A percentile compares a stretch with the other conserved stretches of the same genome.
Conservation (phyloP, 2,113 vertebrate species). For the Gila orcuttii region DNA sequence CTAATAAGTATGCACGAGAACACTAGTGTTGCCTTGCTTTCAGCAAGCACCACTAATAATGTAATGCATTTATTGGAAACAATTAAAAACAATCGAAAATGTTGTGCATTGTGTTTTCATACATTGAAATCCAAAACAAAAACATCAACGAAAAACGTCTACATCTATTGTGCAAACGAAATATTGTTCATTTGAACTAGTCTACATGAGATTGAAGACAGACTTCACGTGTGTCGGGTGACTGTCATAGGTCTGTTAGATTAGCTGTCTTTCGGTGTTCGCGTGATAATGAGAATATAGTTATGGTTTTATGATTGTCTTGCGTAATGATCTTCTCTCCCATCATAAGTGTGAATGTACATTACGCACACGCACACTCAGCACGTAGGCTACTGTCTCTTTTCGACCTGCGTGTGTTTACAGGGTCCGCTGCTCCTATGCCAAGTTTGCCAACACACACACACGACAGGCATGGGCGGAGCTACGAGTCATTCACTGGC, state of each 20-base stretch:
- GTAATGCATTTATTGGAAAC: too few species aligned
- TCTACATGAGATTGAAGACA: not conserved
- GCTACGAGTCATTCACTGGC: slow-evolving; percentile 52
- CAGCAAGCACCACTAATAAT: too few species aligned
- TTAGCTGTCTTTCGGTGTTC: not conserved
- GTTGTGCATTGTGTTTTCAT: not conserved
- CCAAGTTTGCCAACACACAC: slow-evolving; percentile 44
- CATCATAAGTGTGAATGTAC: not conserved
- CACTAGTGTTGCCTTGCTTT: too few species aligned
- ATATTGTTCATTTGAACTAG: not conserved
- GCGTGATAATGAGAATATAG: slow-evolving; percentile 6
- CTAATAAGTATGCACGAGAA: too few species aligned
- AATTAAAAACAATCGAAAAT: too few species aligned
- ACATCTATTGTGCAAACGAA: not conserved
- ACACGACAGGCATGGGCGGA: slow-evolving; percentile 73
- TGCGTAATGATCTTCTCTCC: not conserved
- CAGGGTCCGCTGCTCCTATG: slow-evolving; percentile 53
- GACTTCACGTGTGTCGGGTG: not conserved
- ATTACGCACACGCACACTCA: not conserved
- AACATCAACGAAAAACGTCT: not conserved
- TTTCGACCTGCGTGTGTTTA: slow-evolving; percentile 27
- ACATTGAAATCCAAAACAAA: not conserved
- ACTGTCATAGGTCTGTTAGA: not conserved
- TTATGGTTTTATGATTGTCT: not conserved
- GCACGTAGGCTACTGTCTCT: not conserved